A percentile compares a stretch with the other conserved stretches of the same genome.
These are phyloP conservation scores for Myzus persicae DNA, from an alignment of 1,140 invertebrate species.

Conservation along the genomic window DNA sequence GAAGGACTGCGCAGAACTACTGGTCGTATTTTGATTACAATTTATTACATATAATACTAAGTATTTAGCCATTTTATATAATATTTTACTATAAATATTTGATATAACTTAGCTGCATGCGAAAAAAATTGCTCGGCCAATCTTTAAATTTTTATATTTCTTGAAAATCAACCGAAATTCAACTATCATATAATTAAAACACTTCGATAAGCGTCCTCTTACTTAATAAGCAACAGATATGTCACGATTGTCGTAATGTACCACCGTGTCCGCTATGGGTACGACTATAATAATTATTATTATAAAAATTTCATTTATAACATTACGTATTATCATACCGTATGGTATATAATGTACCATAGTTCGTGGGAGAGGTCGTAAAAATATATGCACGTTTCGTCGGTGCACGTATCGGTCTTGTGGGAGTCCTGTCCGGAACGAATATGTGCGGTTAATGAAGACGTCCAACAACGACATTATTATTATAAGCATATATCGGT, in stretches of 20 bases:
- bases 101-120: too few relatives aligned
- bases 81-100: too few relatives aligned
- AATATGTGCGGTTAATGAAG: conserved; percentile 48
- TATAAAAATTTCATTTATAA: neutral
- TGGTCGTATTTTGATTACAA: too few relatives aligned
- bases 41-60: too few relatives aligned
- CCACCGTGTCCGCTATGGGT: neutral
- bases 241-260: neutral
- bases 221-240: neutral
- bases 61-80: too few relatives aligned
- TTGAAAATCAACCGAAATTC: too few relatives aligned
- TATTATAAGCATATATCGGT: neutral
- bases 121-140: neutral
- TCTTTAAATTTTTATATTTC: neutral
- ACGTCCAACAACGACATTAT: neutral
- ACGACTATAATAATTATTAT: neutral
- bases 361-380: conserved; percentile 48
- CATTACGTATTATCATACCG: neutral
- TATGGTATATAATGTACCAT: neutral
- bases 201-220: too few relatives aligned
- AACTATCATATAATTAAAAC: too few relatives aligned
- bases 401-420: neutral
- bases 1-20: too few relatives aligned
- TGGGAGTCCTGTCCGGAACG: neutral
- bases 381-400: neutral